phyloP scores from a whole-genome alignment of 2,113 vertebrate species.

The Corapipo altera region DNA sequence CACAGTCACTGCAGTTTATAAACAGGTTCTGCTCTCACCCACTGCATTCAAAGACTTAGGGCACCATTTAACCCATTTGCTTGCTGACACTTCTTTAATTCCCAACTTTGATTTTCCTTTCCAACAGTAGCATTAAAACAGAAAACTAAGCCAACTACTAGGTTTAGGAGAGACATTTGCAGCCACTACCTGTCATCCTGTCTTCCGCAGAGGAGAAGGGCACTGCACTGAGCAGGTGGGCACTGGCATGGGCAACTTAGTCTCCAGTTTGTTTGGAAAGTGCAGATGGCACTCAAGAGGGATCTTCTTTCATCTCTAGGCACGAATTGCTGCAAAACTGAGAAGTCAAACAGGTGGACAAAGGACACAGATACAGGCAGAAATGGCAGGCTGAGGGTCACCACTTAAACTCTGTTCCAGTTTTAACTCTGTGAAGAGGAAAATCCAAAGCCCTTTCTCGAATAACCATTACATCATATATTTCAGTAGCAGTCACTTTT shows the following conservation, averaged over 20 bases:
- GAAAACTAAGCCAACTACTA: background rate
- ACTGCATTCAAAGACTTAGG: background rate
- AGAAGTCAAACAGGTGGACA: background rate
- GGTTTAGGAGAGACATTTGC: background rate
- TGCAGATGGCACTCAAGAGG: fast-evolving
- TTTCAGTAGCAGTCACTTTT: background rate
- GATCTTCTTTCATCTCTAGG: background rate
- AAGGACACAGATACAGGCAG: background rate
- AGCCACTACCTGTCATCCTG: background rate
- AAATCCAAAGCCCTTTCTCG: background rate
- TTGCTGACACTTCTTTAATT: background rate
- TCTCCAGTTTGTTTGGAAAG: background rate
- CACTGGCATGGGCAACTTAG: background rate
- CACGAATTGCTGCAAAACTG: background rate
- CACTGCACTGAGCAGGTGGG: background rate
- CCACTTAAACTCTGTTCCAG: background rate
- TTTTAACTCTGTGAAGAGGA: background rate
- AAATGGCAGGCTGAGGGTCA: background rate
- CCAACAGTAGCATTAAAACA: background rate
- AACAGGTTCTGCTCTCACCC: background rate
- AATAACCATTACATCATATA: background rate
- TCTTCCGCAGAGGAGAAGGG: background rate
- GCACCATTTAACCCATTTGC: conserved; percentile 1
- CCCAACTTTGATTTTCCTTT: background rate
- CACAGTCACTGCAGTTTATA: background rate